These are phyloP conservation scores for Diarsia rubi DNA, from an alignment of 2,888 invertebrate genomes.

Conservation along the genomic window DNA sequence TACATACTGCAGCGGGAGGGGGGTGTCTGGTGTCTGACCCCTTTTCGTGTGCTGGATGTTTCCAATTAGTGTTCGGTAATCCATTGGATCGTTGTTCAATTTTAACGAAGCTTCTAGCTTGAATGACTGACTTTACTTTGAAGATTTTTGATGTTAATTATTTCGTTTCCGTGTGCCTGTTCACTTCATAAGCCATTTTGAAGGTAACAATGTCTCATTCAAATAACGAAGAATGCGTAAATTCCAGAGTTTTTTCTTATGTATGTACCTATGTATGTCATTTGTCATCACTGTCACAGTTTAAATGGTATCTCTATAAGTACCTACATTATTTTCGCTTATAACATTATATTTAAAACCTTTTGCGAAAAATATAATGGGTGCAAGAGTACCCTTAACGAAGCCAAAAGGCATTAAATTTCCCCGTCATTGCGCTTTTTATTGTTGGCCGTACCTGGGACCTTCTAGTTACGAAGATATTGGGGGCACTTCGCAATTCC, in stretches of 20 bases:
- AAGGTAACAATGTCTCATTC: not conserved
- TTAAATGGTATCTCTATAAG: not conserved
- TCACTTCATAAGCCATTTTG: not conserved
- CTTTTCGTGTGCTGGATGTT: not conserved
- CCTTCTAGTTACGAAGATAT: too few relatives aligned
- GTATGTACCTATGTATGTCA: not conserved
- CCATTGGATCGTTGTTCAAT: conserved; percentile 1
- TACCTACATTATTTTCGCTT: not conserved
- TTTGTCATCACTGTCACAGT: not conserved
- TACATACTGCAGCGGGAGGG: too few relatives aligned
- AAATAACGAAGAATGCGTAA: not conserved
- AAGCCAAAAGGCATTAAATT: too few relatives aligned
- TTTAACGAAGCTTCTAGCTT: conserved; percentile 23
- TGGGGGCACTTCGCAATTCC: too few relatives aligned
- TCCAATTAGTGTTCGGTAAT: conserved; percentile 22
- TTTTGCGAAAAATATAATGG: not conserved
- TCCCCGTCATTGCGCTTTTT: too few relatives aligned
- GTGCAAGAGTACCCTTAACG: not conserved
- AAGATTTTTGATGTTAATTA: not conserved
- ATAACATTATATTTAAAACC: not conserved
- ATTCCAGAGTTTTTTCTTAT: not conserved
- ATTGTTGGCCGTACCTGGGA: too few relatives aligned
- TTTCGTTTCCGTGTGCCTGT: not conserved
- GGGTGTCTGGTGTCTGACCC: not conserved
- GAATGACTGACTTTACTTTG: not conserved